phyloP scores from a whole-genome alignment of 1,140 invertebrate species.

The Centruroides vittatus region DNA sequence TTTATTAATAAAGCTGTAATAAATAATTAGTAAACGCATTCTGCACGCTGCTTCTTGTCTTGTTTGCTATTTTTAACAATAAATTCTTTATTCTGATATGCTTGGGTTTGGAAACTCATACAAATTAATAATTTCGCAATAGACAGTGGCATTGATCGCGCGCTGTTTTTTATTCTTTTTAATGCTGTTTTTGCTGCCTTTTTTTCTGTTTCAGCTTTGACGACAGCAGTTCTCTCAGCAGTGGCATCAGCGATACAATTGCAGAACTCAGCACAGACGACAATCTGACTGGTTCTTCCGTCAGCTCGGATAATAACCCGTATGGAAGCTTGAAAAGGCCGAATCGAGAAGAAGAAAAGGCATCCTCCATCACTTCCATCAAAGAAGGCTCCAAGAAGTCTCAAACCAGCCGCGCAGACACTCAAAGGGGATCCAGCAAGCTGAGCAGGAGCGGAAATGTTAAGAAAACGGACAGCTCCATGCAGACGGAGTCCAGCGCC shows the following conservation, averaged over 20 bases:
- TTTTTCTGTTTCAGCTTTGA: slow-evolving; percentile 35
- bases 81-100: no score
- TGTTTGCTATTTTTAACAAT: no score
- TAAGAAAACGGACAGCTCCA: slow-evolving; percentile 39
- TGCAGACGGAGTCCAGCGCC: slow-evolving; percentile 40
- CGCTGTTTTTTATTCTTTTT: no score
- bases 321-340: slow-evolving; percentile 29
- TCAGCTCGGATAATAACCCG: slow-evolving; percentile 27
- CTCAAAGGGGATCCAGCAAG: no score
- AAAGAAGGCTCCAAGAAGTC: slow-evolving; percentile 10
- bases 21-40: no score
- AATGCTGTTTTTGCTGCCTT: no score
- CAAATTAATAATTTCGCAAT: no score
- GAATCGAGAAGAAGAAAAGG: slow-evolving; percentile 13
- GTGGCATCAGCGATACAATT: slow-evolving; percentile 41
- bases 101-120: no score
- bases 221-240: slow-evolving; percentile 43
- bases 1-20: no score
- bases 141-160: no score
- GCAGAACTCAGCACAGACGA: slow-evolving; percentile 42
- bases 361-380: slow-evolving; percentile 10
- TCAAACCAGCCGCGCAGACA: no score
- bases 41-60: no score
- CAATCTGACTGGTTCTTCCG: slow-evolving; percentile 31
- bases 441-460: slow-evolving; percentile 8